phyloP scores from a whole-genome alignment of 2,113 vertebrate genomes.

The Trochalopteron elliotii region DNA sequence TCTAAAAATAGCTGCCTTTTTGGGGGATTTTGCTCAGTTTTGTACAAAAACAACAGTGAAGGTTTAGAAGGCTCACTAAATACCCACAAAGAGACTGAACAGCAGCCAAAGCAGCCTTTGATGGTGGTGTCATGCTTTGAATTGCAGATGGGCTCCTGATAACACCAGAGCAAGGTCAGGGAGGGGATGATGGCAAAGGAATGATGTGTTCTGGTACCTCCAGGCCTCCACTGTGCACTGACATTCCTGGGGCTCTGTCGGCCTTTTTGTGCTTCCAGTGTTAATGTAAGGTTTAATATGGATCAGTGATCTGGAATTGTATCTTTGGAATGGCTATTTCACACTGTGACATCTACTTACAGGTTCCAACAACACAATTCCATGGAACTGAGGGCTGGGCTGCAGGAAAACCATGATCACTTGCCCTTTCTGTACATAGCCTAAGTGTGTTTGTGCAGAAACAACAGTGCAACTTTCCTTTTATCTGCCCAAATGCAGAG shows the following conservation, averaged over 20 bases:
- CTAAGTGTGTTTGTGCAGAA: background rate
- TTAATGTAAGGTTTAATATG: background rate
- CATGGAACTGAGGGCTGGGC: background rate
- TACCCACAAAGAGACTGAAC: background rate
- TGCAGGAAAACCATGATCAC: background rate
- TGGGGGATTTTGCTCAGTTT: accelerated
- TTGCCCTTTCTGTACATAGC: background rate
- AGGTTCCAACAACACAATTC: background rate
- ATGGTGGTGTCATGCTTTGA: background rate
- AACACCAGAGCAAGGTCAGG: background rate
- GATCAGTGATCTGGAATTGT: background rate
- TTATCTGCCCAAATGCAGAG: background rate
- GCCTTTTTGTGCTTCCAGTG: background rate
- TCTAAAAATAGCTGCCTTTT: background rate
- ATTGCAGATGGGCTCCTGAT: background rate
- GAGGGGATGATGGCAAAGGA: background rate
- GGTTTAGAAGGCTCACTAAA: background rate
- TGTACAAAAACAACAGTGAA: background rate
- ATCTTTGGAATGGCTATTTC: background rate
- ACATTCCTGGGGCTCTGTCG: accelerated
- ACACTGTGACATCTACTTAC: background rate
- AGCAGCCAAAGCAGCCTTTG: background rate
- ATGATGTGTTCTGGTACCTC: background rate
- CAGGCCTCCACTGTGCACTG: background rate
- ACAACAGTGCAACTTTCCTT: background rate